phyloP scores from a whole-genome alignment of 2,888 invertebrate species.

The Synergus japonicus region DNA sequence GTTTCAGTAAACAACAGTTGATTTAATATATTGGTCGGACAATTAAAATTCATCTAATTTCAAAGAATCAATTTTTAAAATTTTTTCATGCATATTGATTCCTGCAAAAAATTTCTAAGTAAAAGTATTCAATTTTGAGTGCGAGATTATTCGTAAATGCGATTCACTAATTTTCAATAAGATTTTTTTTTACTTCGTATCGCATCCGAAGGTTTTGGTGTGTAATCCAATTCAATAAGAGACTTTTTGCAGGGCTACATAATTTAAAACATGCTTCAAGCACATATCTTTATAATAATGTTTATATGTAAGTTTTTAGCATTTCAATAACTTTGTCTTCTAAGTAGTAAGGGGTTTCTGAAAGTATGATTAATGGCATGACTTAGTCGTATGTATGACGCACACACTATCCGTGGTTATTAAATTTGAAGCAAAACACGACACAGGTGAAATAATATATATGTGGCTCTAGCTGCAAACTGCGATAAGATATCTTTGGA shows the following conservation, averaged over 20 bases:
- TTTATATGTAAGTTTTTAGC: conserved; percentile 53
- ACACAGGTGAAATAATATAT: conserved; percentile 50
- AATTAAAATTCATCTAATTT: conserved; percentile 40
- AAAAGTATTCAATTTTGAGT: too few relatives aligned
- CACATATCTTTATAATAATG: conserved; percentile 45
- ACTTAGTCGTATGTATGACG: conserved; percentile 54
- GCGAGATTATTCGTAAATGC: too few relatives aligned
- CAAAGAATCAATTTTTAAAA: conserved; percentile 42
- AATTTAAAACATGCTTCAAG: conserved; percentile 14
- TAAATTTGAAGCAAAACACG: conserved; percentile 73
- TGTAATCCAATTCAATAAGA: too few relatives aligned
- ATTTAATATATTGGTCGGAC: conserved; percentile 41
- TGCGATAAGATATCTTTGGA: conserved; percentile 27
- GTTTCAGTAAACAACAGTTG: conserved; percentile 38
- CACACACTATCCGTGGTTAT: conserved; percentile 68
- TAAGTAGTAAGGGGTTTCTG: conserved; percentile 51
- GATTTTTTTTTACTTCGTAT: too few relatives aligned
- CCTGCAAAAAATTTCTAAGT: neutral
- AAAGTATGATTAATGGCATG: conserved; percentile 42
- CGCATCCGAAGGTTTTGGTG: too few relatives aligned
- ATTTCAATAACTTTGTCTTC: conserved; percentile 42
- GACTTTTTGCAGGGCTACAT: neutral
- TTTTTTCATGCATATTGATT: neutral
- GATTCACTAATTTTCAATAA: too few relatives aligned
- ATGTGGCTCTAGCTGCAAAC: conserved; percentile 26